phyloP scores from a whole-genome alignment of 2,797 vertebrate species.

The Premnoplex brunnescens region DNA sequence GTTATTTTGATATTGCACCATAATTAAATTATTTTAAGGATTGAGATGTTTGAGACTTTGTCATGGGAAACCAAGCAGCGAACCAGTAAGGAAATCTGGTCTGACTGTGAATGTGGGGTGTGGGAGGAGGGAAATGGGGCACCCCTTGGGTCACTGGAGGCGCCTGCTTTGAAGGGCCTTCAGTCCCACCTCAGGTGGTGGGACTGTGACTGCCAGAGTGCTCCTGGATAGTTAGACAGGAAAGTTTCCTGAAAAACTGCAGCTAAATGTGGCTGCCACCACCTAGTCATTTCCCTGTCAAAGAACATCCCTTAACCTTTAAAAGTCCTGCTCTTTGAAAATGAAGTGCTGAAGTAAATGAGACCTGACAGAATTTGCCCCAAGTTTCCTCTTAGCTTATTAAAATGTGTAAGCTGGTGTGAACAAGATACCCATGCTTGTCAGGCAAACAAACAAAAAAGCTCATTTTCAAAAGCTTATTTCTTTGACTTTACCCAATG shows the following conservation, averaged over 20 bases:
- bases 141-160: not conserved
- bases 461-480: not conserved
- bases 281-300: not conserved
- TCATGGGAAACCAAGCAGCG: not conserved
- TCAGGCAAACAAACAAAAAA: not conserved
- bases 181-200: not conserved
- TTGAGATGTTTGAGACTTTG: not conserved
- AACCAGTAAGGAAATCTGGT: not conserved
- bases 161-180: not conserved
- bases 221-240: not conserved
- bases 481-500: not conserved
- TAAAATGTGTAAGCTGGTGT: not conserved
- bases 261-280: not conserved
- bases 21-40: not conserved
- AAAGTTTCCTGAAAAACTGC: not conserved
- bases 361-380: not conserved
- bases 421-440: fast-evolving
- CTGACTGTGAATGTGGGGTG: not conserved
- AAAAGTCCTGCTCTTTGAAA: not conserved
- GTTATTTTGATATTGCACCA: not conserved
- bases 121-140: not conserved
- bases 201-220: not conserved
- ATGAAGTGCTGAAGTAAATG: not conserved
- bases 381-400: not conserved
- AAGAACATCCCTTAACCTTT: not conserved